Evolutionary conservation across 1,140 invertebrate genomes (phyloP).

Genomic region (Drosophila athabasca): DNA sequence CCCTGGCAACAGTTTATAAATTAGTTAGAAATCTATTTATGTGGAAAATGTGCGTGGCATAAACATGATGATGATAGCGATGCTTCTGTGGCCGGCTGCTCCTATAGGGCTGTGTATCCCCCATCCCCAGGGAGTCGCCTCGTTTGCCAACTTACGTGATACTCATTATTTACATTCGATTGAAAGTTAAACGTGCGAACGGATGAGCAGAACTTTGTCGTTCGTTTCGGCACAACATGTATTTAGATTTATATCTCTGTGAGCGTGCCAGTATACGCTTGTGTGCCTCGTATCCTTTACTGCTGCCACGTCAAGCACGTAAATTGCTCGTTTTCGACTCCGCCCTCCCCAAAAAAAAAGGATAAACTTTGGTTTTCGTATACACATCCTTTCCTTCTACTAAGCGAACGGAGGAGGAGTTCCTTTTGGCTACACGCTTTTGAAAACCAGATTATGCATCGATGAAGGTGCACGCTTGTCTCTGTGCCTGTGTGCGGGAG

Average conservation of each 20-base stretch:
- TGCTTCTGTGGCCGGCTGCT: slow-evolving; percentile 8
- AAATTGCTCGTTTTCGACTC: slow-evolving; percentile 34
- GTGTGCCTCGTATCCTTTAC: slow-evolving; percentile 31
- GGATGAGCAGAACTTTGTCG: slow-evolving; percentile 67
- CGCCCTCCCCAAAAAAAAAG: slow-evolving; percentile 17
- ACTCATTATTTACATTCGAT: slow-evolving; percentile 81
- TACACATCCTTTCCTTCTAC: slow-evolving; percentile 30
- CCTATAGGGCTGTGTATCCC: slow-evolving; percentile 10
- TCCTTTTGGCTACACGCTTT: slow-evolving; percentile 37
- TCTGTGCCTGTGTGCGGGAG: slow-evolving; percentile 10
- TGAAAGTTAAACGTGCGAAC: slow-evolving; percentile 79
- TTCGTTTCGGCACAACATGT: slow-evolving; percentile 35
- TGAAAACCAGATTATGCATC: slow-evolving; percentile 71
- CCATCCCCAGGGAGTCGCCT: neutral
- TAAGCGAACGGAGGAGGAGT: slow-evolving; percentile 1
- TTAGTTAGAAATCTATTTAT: slow-evolving; percentile 66
- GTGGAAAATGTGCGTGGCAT: slow-evolving; percentile 50
- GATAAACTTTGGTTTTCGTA: slow-evolving; percentile 69
- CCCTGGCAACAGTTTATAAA: slow-evolving; percentile 43
- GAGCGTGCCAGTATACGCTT: slow-evolving; percentile 3
- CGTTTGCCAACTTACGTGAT: slow-evolving; percentile 50
- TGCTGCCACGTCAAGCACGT: slow-evolving; percentile 50
- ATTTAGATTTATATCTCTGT: slow-evolving; percentile 48
- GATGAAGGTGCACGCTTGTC: slow-evolving; percentile 41
- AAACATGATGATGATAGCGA: slow-evolving; percentile 29